Base-by-base conservation (phyloP, 1,140 invertebrate species). In the Achroia grisella region DNA sequence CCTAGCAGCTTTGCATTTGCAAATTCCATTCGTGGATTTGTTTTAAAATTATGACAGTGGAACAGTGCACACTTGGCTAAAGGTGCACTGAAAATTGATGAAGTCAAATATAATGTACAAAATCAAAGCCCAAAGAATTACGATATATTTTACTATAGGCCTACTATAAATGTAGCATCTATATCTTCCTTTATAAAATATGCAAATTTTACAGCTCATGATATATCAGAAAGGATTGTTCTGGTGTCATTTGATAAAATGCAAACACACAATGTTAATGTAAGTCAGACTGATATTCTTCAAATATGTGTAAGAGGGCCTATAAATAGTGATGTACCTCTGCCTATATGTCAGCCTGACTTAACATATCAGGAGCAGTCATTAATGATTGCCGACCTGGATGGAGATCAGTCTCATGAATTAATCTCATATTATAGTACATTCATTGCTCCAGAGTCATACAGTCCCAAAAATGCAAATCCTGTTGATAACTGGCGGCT, bases 41-140 rank as follows among this genome's bases (percentile, higher is more conserved):
- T 92, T 13, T 77, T 95, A 33, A 94, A 95, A 85, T 91, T 93
- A 71, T 94, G 93, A 93, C 89, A 92, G 57, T 94, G 92, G 91
- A 88, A 87, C 45, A 84, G 79, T 72, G 82, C 76, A 75, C 79
- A 79, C 68, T 46, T 73, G 13, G 69, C 75, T 39, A 83, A 83
- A 61, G 77, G 73, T 77, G 70, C 74, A 71, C 79, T 72, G 14
- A 82, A 85, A 69, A 69, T 79, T 52, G 71, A 86, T 47, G 80
- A 86, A 56, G 68, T 85, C 12, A 68, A 50, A 50, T 81, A 87
- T 44, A 83, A 81, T 58, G 59, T 80, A 31, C 75, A 79, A 30
- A 82, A 82, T 48, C 62, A 70, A 39, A 85, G 71, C 40, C 77
- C 79, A 4, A 83, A 83, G 35, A 78, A 81, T 61, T 73, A 78